Evolutionary conservation across 2,797 vertebrate genomes (phyloP).

Genomic region (Myotis pilosus): DNA sequence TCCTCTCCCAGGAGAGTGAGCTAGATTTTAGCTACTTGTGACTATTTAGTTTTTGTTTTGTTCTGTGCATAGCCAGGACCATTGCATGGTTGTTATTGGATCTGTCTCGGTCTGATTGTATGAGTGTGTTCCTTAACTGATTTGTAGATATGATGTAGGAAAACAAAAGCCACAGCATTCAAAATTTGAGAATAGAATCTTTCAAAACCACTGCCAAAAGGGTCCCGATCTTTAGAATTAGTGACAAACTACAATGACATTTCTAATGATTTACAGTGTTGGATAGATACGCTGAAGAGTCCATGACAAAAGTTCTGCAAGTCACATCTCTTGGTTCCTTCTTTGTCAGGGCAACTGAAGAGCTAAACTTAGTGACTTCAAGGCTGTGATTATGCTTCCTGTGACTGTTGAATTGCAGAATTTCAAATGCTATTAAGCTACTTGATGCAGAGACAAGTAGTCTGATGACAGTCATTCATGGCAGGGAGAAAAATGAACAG

Average conservation of each 20-base stretch:
- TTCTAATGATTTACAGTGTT: background rate
- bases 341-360: background rate
- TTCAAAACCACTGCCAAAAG: background rate
- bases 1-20: background rate
- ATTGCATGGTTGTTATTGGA: background rate
- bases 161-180: background rate
- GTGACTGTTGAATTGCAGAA: slow-evolving; percentile 36
- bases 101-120: background rate
- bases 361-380: background rate
- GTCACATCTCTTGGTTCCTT: background rate
- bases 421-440: slow-evolving; percentile 51
- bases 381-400: slow-evolving; percentile 19
- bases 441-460: slow-evolving; percentile 38
- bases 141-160: background rate
- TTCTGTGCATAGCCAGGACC: background rate
- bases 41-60: background rate
- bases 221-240: background rate
- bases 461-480: slow-evolving; percentile 47
- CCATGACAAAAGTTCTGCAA: background rate
- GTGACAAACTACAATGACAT: background rate
- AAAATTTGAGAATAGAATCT: background rate
- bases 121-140: background rate
- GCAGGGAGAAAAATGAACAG: slow-evolving; percentile 20
- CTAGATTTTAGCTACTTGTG: background rate
- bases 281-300: background rate